Conservation (phyloP, 2,797 vertebrate genomes). For the Eutrigla gurnardus region DNA sequence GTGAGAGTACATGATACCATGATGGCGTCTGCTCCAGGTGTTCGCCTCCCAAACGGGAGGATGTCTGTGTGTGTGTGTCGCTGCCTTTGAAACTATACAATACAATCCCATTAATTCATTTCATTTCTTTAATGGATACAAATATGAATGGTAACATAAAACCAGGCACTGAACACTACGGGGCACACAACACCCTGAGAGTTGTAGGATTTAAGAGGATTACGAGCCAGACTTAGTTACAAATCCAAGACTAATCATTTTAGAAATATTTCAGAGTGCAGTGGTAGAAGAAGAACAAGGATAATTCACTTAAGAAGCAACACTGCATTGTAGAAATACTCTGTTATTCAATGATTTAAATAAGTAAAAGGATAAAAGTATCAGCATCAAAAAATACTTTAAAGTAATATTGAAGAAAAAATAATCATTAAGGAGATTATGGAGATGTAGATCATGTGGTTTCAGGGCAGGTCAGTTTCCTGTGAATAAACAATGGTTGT, state of each 20-base stretch:
- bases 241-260: not conserved
- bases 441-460: no score
- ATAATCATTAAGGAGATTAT: not conserved
- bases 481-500: no score
- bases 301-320: not conserved
- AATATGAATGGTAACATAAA: not conserved
- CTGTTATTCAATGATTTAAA: not conserved
- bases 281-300: not conserved
- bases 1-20: not conserved
- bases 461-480: no score
- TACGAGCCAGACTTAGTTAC: not conserved
- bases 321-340: not conserved
- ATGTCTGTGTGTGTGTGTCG: no score
- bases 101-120: no score
- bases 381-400: not conserved
- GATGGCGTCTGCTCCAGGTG: not conserved
- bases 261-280: not conserved
- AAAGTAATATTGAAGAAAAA: not conserved
- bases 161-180: not conserved
- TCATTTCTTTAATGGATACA: no score
- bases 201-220: not conserved
- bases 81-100: no score
- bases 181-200: not conserved
- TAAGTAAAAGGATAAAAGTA: not conserved
- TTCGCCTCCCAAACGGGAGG: no score